Percentiles rank a stretch among this genome's conserved stretches.
Conservation (phyloP, 2,888 invertebrate genomes). For the Tortricodes alternella region DNA sequence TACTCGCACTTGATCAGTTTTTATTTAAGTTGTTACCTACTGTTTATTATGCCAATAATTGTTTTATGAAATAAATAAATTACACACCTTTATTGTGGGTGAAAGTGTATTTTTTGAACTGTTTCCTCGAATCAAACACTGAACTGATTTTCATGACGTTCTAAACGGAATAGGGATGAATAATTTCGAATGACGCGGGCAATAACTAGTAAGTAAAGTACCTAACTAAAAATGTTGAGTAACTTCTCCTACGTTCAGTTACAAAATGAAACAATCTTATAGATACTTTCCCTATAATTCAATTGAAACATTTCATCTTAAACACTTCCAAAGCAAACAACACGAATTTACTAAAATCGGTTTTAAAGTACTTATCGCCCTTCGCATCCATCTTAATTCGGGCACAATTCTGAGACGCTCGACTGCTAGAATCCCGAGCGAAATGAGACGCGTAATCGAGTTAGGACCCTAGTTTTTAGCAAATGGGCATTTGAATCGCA, state of each 20-base stretch:
- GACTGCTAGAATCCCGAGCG: conserved; percentile 51
- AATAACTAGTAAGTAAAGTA: not conserved
- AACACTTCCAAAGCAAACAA: conserved; percentile 11
- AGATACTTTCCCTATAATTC: not conserved
- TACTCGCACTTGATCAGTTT: too few relatives aligned
- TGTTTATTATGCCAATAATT: too few relatives aligned
- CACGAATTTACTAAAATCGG: conserved; percentile 22
- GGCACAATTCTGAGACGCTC: conserved; percentile 55
- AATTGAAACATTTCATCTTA: conserved; percentile 16
- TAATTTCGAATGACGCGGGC: not conserved
- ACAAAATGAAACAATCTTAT: too few relatives aligned
- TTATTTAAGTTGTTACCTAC: too few relatives aligned
- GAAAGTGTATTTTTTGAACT: too few relatives aligned
- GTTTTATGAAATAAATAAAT: too few relatives aligned
- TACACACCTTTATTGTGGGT: too few relatives aligned
- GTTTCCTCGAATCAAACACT: too few relatives aligned
- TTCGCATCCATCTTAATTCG: conserved; percentile 68
- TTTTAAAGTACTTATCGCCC: conserved; percentile 33
- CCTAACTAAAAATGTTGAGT: not conserved
- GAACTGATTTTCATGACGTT: too few relatives aligned
- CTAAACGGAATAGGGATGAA: too few relatives aligned
- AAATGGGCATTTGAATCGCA: conserved; percentile 29
- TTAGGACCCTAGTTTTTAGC: conserved; percentile 35
- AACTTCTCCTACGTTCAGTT: too few relatives aligned
- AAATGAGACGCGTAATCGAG: conserved; percentile 59